These are phyloP conservation scores for Acholoe squamosa DNA, from an alignment of 2,888 invertebrate genomes.

Conservation along the genomic window DNA sequence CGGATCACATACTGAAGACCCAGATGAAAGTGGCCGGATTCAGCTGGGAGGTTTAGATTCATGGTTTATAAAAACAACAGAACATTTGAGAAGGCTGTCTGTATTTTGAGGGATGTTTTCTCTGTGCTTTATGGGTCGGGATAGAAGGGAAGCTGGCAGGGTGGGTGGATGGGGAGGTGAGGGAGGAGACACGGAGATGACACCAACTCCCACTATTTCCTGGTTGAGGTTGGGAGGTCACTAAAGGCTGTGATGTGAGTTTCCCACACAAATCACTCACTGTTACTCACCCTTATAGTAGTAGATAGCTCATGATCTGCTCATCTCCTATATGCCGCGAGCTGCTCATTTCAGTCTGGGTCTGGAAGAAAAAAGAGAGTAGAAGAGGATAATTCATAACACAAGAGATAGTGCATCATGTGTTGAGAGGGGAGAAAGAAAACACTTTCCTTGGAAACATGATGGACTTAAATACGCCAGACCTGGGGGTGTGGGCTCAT, in stretches of 20 bases:
- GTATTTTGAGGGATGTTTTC: slow-evolving; percentile 11
- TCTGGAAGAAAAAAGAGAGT: neutral
- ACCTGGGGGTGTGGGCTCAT: neutral
- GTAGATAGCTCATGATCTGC: neutral
- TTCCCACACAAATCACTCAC: slow-evolving; percentile 59
- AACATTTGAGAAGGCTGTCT: neutral
- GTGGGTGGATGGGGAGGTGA: neutral
- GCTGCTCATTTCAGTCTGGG: neutral
- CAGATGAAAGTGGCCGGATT: neutral
- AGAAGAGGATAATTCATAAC: slow-evolving; percentile 42
- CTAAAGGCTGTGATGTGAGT: slow-evolving; percentile 32
- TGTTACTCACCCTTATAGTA: slow-evolving; percentile 34
- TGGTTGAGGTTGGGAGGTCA: slow-evolving; percentile 36
- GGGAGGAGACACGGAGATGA: slow-evolving; percentile 23
- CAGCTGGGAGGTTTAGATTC: neutral
- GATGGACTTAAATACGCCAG: slow-evolving; percentile 26
- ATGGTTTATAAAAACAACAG: neutral
- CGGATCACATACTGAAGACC: too few relatives aligned
- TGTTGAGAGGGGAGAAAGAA: neutral
- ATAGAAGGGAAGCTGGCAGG: neutral
- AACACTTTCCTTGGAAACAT: slow-evolving; percentile 21
- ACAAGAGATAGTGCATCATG: slow-evolving; percentile 33
- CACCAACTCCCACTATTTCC: slow-evolving; percentile 37
- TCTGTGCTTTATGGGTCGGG: slow-evolving; percentile 25
- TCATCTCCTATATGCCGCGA: neutral